Percentiles rank a stretch among this genome's conserved stretches.
phyloP scores from a whole-genome alignment of 37 sponge, comb jelly and placozoan species.

The Oopsacas minuta region DNA sequence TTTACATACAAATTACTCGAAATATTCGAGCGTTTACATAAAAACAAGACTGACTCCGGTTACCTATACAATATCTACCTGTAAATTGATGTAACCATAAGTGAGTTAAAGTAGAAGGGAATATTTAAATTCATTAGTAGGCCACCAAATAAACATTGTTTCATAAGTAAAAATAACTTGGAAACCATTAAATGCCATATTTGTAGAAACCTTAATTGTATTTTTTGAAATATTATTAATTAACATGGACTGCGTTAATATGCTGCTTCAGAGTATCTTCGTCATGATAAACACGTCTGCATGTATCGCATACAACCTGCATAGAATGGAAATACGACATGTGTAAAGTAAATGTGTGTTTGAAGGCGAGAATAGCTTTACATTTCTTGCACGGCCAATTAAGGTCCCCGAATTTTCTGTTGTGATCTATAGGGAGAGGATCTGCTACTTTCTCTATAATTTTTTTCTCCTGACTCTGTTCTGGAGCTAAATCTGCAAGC shows the following conservation, averaged over 20 bases:
- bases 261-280: not conserved
- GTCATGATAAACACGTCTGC: not conserved
- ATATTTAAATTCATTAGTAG: too few species aligned
- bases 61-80: too few species aligned
- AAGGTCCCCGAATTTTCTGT: not conserved
- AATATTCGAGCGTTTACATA: too few species aligned
- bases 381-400: not conserved
- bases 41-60: too few species aligned
- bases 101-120: too few species aligned
- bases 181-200: not conserved
- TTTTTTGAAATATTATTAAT: not conserved
- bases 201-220: not conserved
- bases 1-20: too few species aligned
- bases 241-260: not conserved
- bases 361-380: not conserved
- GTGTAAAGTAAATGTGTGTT: not conserved
- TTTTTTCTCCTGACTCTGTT: not conserved
- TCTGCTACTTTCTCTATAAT: not conserved
- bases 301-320: not conserved
- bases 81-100: too few species aligned
- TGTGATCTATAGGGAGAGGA: not conserved
- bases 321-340: conserved; percentile 10
- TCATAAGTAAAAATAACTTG: not conserved
- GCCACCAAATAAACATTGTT: not conserved
- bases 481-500: not conserved